phyloP scores from a whole-genome alignment of 1,140 invertebrate species.

The Stratiolaelaps scimitus region DNA sequence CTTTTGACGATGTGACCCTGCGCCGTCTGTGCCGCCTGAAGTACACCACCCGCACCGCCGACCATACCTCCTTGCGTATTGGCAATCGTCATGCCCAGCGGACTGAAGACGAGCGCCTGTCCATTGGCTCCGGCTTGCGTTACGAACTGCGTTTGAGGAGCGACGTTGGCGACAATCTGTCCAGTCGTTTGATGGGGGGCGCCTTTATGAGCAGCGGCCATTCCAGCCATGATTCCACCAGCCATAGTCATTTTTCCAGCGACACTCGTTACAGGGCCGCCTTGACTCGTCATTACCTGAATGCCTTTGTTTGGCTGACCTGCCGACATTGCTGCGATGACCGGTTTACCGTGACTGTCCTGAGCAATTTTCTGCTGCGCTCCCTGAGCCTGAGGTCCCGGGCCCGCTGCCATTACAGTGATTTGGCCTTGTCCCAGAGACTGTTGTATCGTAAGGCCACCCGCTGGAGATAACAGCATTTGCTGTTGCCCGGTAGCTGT shows the following conservation, averaged over 20 bases:
- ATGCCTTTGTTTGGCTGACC: conserved; percentile 2
- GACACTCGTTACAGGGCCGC: background rate
- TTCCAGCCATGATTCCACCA: background rate
- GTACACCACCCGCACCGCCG: no score
- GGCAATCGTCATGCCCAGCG: background rate
- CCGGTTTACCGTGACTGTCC: background rate
- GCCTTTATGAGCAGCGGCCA: background rate
- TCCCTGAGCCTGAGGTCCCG: background rate
- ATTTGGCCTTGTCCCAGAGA: background rate
- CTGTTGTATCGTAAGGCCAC: conserved; percentile 10
- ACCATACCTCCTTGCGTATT: conserved; percentile 16
- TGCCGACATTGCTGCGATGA: background rate
- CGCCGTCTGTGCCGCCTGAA: background rate
- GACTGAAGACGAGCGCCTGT: conserved; percentile 1
- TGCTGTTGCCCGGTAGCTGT: background rate
- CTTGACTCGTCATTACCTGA: conserved; percentile 16
- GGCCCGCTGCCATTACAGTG: background rate
- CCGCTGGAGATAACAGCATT: conserved; percentile 1
- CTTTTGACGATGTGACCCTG: background rate
- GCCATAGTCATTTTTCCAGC: background rate
- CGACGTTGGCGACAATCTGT: no score
- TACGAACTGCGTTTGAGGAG: conserved; percentile 1
- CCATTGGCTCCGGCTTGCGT: background rate
- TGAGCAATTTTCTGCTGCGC: conserved; percentile 3
- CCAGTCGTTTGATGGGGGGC: background rate